A percentile compares a stretch with the other conserved stretches of the same genome.
Conservation (phyloP, 2,888 invertebrate genomes). For the Carpatolechia fugitivella region DNA sequence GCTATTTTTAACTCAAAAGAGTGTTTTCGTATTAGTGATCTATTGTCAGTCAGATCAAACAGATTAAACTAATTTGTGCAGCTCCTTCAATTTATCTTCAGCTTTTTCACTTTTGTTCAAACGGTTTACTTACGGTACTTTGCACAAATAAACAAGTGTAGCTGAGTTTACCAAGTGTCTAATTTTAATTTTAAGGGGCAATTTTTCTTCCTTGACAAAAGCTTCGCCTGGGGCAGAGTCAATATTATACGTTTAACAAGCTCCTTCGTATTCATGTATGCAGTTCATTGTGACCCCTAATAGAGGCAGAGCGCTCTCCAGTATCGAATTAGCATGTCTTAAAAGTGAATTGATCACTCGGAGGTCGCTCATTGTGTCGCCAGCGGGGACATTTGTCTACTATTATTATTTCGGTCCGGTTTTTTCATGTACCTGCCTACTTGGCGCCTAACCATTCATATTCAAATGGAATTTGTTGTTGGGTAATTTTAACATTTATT, state of each 20-base stretch:
- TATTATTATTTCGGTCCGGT: constrained; percentile 71
- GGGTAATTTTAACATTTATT: constrained; percentile 72
- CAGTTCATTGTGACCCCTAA: constrained; percentile 42
- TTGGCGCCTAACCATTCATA: constrained; percentile 77
- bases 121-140: background rate
- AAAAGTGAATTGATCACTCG: constrained; percentile 65
- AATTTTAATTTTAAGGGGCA: no score
- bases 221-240: constrained; percentile 2
- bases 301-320: constrained; percentile 55
- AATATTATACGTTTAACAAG: constrained; percentile 13
- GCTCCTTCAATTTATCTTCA: no score
- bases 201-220: constrained; percentile 5
- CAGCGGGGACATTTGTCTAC: constrained; percentile 72
- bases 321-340: constrained; percentile 71
- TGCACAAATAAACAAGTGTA: background rate
- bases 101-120: background rate
- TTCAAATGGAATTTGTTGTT: constrained; percentile 71
- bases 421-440: constrained; percentile 75
- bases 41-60: background rate
- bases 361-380: constrained; percentile 68
- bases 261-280: constrained; percentile 45
- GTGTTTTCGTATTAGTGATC: constrained; percentile 4
- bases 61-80: constrained; percentile 1
- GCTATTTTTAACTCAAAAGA: constrained; percentile 11
- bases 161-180: background rate